Percentiles rank a stretch among this genome's conserved stretches.
Evolutionary conservation across 2,113 vertebrate species (phyloP).

Genomic region (Nannospalax galili): DNA sequence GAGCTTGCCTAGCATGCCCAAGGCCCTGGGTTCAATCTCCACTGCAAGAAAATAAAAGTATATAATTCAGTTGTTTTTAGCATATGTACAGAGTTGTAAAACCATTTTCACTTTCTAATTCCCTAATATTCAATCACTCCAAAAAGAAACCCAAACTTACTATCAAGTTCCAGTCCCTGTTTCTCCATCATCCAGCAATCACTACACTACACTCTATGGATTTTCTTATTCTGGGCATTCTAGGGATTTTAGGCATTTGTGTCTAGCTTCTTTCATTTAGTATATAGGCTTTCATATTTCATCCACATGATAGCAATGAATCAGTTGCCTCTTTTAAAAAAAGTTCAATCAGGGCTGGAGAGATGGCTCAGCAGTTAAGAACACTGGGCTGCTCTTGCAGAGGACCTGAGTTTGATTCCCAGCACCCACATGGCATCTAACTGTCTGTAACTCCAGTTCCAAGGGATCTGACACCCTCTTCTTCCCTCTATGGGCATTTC

Average conservation of each 20-base stretch:
- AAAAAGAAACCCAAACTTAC: background rate
- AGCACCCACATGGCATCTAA: too few species aligned
- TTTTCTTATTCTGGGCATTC: constrained; percentile 30
- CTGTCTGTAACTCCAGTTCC: too few species aligned
- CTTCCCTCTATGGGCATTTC: too few species aligned
- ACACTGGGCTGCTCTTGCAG: too few species aligned
- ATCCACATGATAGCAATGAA: background rate
- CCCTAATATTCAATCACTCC: background rate
- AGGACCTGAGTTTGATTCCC: too few species aligned
- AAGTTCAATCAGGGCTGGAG: background rate
- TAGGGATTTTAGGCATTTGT: background rate
- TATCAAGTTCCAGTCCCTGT: background rate
- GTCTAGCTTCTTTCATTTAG: constrained; percentile 10
- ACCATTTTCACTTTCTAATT: background rate
- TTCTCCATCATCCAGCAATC: background rate
- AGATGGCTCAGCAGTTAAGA: too few species aligned
- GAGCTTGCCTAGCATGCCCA: too few species aligned
- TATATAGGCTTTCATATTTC: background rate
- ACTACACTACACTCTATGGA: background rate
- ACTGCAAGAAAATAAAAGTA: background rate
- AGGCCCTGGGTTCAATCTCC: background rate
- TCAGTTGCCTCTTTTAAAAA: background rate
- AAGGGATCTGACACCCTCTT: too few species aligned
- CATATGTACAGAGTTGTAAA: background rate
- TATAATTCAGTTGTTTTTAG: background rate